phyloP scores from a whole-genome alignment of 2,113 vertebrate species.

The human region GRCh38 chrX:21445001-21445500 shows the following conservation, averaged over 20 bases:
- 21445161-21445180: constrained; percentile 51
- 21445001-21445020: neutral
- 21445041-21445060: neutral
- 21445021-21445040: constrained; percentile 1
- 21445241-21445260: constrained; percentile 44
- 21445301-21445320: neutral
- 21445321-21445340: neutral
- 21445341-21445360: neutral
- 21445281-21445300: neutral
- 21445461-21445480: neutral
- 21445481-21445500: neutral
- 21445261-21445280: constrained; percentile 5
- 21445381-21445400: neutral
- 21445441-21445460: neutral
- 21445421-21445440: neutral
- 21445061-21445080: constrained; percentile 36
- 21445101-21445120: constrained; percentile 15
- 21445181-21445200: constrained; percentile 70
- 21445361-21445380: neutral
- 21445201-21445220: constrained; percentile 65
- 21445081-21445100: constrained; percentile 52
- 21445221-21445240: constrained; percentile 60
- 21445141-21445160: constrained; percentile 74
- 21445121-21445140: constrained; percentile 60
- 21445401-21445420: neutral